Percentiles rank a stretch among this genome's conserved stretches.
phyloP scores from a whole-genome alignment of 2,888 invertebrate species.

The Ochropleura leucogaster region DNA sequence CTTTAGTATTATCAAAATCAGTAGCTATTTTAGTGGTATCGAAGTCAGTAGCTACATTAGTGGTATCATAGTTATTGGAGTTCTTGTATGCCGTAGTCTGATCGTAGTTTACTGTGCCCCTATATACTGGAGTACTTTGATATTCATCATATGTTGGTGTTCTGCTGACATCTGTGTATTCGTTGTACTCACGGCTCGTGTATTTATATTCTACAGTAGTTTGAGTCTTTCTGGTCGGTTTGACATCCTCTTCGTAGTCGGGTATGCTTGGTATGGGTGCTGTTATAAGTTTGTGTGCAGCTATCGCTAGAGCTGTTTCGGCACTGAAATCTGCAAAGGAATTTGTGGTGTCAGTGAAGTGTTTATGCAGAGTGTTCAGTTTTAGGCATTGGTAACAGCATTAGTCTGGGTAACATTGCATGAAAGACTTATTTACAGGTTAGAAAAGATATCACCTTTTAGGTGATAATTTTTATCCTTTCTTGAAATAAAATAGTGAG shows the following conservation, averaged over 20 bases:
- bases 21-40: conserved; percentile 63
- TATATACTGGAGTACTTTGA: conserved; percentile 81
- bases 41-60: conserved; percentile 39
- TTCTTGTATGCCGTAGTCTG: conserved; percentile 73
- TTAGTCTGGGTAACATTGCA: not conserved
- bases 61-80: conserved; percentile 39
- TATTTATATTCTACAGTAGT: conserved; percentile 80
- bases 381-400: not conserved
- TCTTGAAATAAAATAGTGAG: not conserved
- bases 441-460: too few relatives aligned
- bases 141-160: conserved; percentile 73
- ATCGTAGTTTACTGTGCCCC: conserved; percentile 66
- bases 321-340: conserved; percentile 79
- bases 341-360: not conserved
- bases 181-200: conserved; percentile 78
- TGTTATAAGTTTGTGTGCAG: conserved; percentile 86
- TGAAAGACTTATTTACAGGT: not conserved
- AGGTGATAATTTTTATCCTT: not conserved
- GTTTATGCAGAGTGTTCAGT: not conserved
- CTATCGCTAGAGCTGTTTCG: conserved; percentile 87
- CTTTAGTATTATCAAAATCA: conserved; percentile 67
- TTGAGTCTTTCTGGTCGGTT: conserved; percentile 72
- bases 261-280: conserved; percentile 84
- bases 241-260: conserved; percentile 76
- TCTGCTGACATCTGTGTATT: conserved; percentile 69